These are phyloP conservation scores for Drosophila aff. DNA, from an alignment of 1,140 invertebrate species.

Conservation along the genomic window DNA sequence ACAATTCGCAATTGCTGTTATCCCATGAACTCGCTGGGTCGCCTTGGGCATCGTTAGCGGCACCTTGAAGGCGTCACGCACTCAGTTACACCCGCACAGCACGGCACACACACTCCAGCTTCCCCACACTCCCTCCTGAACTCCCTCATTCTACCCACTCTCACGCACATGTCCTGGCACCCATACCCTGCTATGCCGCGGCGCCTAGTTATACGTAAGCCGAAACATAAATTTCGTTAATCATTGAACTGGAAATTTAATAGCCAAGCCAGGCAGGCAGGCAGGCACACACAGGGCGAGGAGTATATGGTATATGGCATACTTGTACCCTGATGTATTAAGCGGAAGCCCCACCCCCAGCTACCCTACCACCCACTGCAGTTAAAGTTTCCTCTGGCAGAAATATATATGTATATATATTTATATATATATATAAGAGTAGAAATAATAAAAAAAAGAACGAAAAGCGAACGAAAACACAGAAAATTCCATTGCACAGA, in stretches of 20 bases:
- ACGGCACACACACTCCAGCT: not conserved
- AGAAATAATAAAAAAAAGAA: constrained; percentile 5
- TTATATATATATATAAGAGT: not conserved
- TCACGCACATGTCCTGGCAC: constrained; percentile 13
- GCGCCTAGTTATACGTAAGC: constrained; percentile 62
- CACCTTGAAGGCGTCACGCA: constrained; percentile 75
- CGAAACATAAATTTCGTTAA: constrained; percentile 83
- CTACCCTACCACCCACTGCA: constrained; percentile 25
- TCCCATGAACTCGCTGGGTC: constrained; percentile 24
- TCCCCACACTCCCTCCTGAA: constrained; percentile 1
- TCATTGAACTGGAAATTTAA: constrained; percentile 83
- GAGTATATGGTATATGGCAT: not conserved
- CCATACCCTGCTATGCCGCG: not conserved
- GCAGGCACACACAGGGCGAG: constrained; percentile 23
- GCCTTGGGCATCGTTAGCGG: constrained; percentile 52
- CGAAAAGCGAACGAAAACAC: constrained; percentile 15
- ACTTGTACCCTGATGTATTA: constrained; percentile 8
- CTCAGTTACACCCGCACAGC: constrained; percentile 26
- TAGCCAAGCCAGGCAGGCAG: constrained; percentile 76
- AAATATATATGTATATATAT: constrained; percentile 19
- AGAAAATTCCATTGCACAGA: constrained; percentile 69
- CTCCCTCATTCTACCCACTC: not conserved
- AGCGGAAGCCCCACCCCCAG: not conserved
- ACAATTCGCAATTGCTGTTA: constrained; percentile 20
- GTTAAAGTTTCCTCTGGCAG: constrained; percentile 60